These are phyloP conservation scores for Tipula vernalis DNA, from an alignment of 2,888 invertebrate genomes.

Conservation along the genomic window DNA sequence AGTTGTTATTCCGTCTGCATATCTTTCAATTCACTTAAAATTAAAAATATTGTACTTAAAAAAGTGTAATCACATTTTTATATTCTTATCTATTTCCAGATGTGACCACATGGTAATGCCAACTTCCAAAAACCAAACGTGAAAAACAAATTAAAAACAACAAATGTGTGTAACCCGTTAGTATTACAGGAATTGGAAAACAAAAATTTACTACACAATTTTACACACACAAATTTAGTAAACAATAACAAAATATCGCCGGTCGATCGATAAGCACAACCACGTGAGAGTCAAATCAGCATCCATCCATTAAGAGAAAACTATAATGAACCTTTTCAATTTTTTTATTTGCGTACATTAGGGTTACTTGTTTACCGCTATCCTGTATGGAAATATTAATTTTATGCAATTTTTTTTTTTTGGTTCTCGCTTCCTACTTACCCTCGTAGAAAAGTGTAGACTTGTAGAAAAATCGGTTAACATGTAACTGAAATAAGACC, in stretches of 20 bases:
- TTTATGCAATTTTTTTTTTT: too few relatives aligned
- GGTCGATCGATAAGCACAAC: background rate
- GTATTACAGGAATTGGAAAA: background rate
- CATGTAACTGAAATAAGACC: too few relatives aligned
- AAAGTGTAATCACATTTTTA: background rate
- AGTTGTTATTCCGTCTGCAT: too few relatives aligned
- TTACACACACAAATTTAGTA: background rate
- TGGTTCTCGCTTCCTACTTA: too few relatives aligned
- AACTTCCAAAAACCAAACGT: background rate
- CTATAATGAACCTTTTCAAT: background rate
- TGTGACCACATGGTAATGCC: background rate
- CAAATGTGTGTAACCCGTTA: background rate
- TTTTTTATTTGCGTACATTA: background rate
- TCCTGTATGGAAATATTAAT: too few relatives aligned
- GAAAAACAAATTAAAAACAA: background rate
- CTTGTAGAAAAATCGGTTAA: too few relatives aligned
- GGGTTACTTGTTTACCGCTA: too few relatives aligned
- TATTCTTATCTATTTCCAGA: background rate
- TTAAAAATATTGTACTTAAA: too few relatives aligned
- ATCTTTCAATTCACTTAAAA: too few relatives aligned
- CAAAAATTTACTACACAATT: background rate
- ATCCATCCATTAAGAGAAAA: background rate
- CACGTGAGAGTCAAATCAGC: background rate
- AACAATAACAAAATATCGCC: background rate
- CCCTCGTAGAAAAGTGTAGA: too few relatives aligned